Base-by-base conservation (phyloP, 2,888 invertebrate genomes). In the Gasteruption jaculator region DNA sequence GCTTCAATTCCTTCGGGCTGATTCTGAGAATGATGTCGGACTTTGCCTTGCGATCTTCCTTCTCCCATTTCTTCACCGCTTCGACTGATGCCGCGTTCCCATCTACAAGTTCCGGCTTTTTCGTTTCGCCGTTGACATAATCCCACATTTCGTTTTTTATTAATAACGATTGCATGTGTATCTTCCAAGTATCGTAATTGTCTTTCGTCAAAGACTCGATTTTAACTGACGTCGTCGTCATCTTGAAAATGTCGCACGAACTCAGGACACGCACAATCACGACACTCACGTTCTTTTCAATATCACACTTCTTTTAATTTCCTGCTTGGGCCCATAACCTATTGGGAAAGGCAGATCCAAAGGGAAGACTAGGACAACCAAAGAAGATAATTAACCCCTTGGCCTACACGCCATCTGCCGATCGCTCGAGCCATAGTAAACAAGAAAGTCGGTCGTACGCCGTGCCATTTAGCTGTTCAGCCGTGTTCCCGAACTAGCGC, bases 21-120 rank as follows among this genome's bases (percentile, higher is more conserved):
- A 33, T 33, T 2, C 19, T 20, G 1, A 33, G 19, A n/a, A 33
- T 33, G 18, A 33, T 33, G 15, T 33, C 33, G 7, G 33, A 33
- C 11, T 33, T 33, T 7, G 33, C n/a, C 11, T 33, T 33, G 2
- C 33, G 19, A 19, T 33, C 33, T 7, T 10, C 33, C 7, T 8
- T 33, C 11, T 33, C 19, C 33, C 32, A 32, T n/a, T n/a, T n/a
- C n/a, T 24, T 24, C 8, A 24, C n/a, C 24, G 7, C 8, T 24
- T 7, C n/a, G 8, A n/a, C 24, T 7, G 8, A n/a, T n/a, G 24
- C n/a, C 24, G 7, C 24, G 24, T 8, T n/a, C 24, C 8, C n/a
- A 8, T 7, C 24, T 7, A 8, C 24, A n/a, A n/a, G 24, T 8
- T 24, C 24, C 8, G 8, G 24, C 24, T 24, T 24, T n/a, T 8